Percentiles rank a stretch among this genome's conserved stretches.
Conservation (phyloP, 2,113 vertebrate species). For the Acinonyx jubatus region DNA sequence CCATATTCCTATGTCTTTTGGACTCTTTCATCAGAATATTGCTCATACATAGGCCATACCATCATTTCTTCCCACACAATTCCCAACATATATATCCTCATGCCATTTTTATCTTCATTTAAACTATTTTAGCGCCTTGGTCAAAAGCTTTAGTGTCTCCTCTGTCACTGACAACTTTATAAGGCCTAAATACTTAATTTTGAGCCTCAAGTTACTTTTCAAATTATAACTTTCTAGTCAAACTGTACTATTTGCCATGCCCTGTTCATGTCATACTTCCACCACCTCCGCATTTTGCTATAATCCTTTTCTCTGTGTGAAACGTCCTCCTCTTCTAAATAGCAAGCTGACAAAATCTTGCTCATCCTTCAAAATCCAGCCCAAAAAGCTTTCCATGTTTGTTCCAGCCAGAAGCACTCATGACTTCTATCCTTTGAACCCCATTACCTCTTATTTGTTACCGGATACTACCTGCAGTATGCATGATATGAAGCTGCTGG, state of each 20-base stretch:
- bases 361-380: background rate
- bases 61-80: background rate
- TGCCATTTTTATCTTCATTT: background rate
- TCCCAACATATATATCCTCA: background rate
- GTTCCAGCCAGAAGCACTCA: background rate
- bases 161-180: background rate
- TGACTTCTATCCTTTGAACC: background rate
- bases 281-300: background rate
- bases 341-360: background rate
- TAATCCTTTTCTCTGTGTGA: background rate
- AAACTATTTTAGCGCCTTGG: background rate
- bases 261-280: background rate
- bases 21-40: conserved; percentile 7
- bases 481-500: background rate
- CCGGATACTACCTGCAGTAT: background rate
- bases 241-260: background rate
- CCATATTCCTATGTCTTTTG: background rate
- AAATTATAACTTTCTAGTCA: background rate
- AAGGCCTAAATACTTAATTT: background rate
- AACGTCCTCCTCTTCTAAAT: background rate
- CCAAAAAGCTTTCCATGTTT: background rate
- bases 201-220: background rate
- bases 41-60: background rate
- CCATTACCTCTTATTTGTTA: background rate
- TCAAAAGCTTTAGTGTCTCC: background rate